Percentiles rank a stretch among this genome's conserved stretches.
Evolutionary conservation across 2,888 invertebrate genomes (phyloP).

Genomic region (Lasioglossum calceatum): DNA sequence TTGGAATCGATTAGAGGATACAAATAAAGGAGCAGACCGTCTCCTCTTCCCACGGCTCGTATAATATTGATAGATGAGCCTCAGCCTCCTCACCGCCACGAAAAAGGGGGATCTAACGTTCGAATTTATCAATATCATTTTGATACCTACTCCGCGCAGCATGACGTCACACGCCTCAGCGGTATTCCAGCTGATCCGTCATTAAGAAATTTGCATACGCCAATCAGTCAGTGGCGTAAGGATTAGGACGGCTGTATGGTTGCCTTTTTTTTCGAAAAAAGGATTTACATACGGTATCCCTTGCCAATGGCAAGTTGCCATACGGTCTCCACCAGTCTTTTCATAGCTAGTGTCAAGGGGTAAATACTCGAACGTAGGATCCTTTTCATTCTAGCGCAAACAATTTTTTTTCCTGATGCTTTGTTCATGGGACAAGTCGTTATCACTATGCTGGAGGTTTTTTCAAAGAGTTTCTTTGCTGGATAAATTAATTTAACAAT

Average conservation of each 20-base stretch:
- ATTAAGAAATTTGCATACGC: constrained; percentile 81
- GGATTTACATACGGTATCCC: constrained; percentile 71
- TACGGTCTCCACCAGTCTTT: constrained; percentile 23
- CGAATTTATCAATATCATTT: constrained; percentile 80
- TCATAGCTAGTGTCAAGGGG: constrained; percentile 15
- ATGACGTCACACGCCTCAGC: constrained; percentile 77
- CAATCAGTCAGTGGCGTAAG: constrained; percentile 77
- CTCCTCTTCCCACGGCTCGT: constrained; percentile 73
- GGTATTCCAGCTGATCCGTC: constrained; percentile 77
- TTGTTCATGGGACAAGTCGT: neutral
- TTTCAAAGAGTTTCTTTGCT: neutral
- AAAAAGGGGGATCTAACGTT: constrained; percentile 69
- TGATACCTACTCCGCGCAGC: constrained; percentile 77
- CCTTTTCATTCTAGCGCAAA: constrained; percentile 22
- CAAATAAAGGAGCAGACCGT: constrained; percentile 59
- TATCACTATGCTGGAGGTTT: neutral
- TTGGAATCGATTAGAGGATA: constrained; percentile 67
- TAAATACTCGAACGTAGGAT: constrained; percentile 36
- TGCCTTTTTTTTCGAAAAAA: constrained; percentile 46
- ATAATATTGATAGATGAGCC: constrained; percentile 81
- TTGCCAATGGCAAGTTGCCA: constrained; percentile 4
- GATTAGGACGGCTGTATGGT: constrained; percentile 56
- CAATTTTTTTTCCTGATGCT: constrained; percentile 13
- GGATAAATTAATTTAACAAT: neutral
- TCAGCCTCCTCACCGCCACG: constrained; percentile 60